phyloP scores from a whole-genome alignment of 1,140 invertebrate species.

The Musca vetustissima region DNA sequence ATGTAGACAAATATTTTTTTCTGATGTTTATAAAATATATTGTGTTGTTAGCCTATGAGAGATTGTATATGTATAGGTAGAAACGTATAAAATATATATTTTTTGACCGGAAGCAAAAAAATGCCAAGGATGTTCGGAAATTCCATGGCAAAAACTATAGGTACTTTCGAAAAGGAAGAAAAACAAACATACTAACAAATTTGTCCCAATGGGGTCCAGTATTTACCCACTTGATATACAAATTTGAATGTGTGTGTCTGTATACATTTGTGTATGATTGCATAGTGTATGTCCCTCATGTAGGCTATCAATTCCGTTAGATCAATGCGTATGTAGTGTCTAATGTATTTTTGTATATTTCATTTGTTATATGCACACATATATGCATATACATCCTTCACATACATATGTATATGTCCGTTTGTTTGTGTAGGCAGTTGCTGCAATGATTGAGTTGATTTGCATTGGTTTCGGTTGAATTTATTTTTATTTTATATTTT shows the following conservation, averaged over 20 bases:
- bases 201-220: neutral
- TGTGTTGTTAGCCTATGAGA: too few species aligned
- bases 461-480: conserved; percentile 15
- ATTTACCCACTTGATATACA: too few species aligned
- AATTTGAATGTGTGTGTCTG: neutral
- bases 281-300: neutral
- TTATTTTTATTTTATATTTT: conserved; percentile 15
- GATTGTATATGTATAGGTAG: too few species aligned
- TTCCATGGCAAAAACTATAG: too few species aligned
- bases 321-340: too few species aligned
- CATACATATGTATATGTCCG: neutral
- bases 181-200: neutral
- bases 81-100: too few species aligned
- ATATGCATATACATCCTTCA: neutral
- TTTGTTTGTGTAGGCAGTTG: neutral
- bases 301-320: neutral
- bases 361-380: neutral
- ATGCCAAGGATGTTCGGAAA: too few species aligned
- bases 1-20: too few species aligned
- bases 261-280: neutral
- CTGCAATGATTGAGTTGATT: conserved; percentile 1
- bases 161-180: too few species aligned
- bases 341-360: too few species aligned
- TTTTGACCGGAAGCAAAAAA: too few species aligned
- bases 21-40: too few species aligned